These are phyloP conservation scores for Lutra lutra DNA, from an alignment of 2,797 vertebrate species.

Conservation along the genomic window DNA sequence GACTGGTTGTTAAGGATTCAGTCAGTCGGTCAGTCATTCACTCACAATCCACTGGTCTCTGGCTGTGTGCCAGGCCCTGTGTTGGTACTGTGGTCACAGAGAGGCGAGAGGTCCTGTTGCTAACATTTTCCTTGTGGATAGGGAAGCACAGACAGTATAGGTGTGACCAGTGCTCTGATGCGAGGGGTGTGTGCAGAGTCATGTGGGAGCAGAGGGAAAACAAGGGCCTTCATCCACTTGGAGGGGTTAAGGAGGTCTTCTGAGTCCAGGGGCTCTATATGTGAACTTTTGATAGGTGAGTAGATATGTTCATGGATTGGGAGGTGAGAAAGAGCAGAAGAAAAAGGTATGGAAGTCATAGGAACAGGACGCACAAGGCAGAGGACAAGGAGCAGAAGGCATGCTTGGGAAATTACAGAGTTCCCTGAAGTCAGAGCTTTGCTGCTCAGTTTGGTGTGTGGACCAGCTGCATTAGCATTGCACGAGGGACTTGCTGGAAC, in stretches of 20 bases:
- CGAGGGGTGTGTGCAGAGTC: neutral
- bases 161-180: neutral
- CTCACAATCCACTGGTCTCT: neutral
- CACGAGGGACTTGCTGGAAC: neutral
- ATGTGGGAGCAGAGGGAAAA: neutral
- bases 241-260: neutral
- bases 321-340: neutral
- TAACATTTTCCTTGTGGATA: neutral
- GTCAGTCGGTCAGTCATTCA: neutral
- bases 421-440: neutral
- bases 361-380: neutral
- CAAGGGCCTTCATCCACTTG: neutral
- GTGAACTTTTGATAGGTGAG: neutral
- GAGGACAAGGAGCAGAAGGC: neutral
- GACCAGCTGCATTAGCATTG: rapidly evolving
- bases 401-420: neutral
- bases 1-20: neutral
- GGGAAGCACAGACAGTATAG: neutral
- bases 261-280: neutral
- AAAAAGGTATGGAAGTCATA: neutral
- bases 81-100: neutral
- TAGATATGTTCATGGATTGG: neutral
- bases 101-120: neutral
- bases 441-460: too few species aligned
- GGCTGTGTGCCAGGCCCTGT: neutral